Base-by-base conservation (phyloP, 2,888 invertebrate species). In the Leuctra nigra region DNA sequence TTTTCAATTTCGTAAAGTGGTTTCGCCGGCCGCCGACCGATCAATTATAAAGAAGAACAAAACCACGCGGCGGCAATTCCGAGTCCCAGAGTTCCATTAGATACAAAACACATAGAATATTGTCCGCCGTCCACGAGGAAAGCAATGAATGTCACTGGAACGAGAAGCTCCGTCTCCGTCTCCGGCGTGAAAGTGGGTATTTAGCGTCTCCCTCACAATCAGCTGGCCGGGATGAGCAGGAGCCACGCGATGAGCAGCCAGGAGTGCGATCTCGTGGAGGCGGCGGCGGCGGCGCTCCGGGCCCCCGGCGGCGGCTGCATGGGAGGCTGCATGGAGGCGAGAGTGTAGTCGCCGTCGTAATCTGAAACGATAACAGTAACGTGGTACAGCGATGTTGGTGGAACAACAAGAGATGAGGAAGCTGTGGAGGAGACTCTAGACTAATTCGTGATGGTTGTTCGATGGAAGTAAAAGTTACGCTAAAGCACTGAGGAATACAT, bases 291-390 rank as follows among this genome's bases (percentile, higher is more conserved):
- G 29, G 63, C 62, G 62, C 70, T 70, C 65, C 66, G 69, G 25
- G 70, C 69, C 59, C 71, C 72, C 24, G 72, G 72, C 36, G 72
- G 72, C 61, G 71, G 70, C 52, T 68, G 69, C 57, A 72, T 69
- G 52, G 71, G 70, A 16, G 73, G 72, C 29, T 52, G 55, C 7
- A 48, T 14, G 14, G 74, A 72, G 14, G 71, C 69, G 57, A 71
- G 66, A 22, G 70, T 71, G 65, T 71, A 73, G 59, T 73, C 73
- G 24, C 68, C 69, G 55, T 73, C 73, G 35, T 68, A 69, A 54
- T 73, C 71, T 70, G 67, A 39, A 69, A 68, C 61, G 64, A 61
- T 63, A 63, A 59, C 60, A 63, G 53, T 35, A n/a, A n/a, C n/a
- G n/a, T n/a, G n/a, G n/a, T n/a, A n/a, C n/a, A n/a, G n/a, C n/a